A percentile compares a stretch with the other conserved stretches of the same genome.
phyloP scores from a whole-genome alignment of 2,113 vertebrate species.

The Atherinomorus stipes region DNA sequence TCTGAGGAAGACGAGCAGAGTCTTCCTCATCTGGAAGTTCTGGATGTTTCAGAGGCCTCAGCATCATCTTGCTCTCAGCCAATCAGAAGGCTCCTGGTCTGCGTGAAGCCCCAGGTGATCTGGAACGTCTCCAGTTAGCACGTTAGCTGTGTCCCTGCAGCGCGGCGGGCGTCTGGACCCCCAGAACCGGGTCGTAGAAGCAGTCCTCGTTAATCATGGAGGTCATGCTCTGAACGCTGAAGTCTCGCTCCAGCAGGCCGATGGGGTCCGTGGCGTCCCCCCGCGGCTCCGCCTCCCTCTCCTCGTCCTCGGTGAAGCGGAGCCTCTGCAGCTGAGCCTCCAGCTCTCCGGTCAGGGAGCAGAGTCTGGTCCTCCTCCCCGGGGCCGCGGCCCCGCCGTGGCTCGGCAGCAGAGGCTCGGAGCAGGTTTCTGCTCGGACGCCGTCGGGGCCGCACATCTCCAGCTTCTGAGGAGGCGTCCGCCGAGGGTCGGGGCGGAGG shows the following conservation, averaged over 20 bases:
- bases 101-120: too few relatives aligned
- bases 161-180: constrained; percentile 76
- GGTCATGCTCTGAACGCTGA: constrained; percentile 90
- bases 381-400: not conserved
- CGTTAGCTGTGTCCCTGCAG: constrained; percentile 39
- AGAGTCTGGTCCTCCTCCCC: constrained; percentile 67
- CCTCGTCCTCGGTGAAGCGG: constrained; percentile 84
- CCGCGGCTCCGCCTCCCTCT: constrained; percentile 41
- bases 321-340: constrained; percentile 91
- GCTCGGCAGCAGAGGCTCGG: constrained; percentile 66
- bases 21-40: not conserved
- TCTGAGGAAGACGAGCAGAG: too few relatives aligned
- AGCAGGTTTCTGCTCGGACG: constrained; percentile 81
- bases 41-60: too few relatives aligned
- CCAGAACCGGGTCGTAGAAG: constrained; percentile 86
- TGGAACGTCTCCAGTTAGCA: not conserved
- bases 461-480: constrained; percentile 73
- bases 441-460: constrained; percentile 84
- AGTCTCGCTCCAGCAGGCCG: constrained; percentile 88
- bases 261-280: constrained; percentile 79
- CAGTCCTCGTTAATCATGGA: constrained; percentile 92
- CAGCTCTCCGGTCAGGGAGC: constrained; percentile 88
- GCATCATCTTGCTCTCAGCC: not conserved
- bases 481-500: constrained; percentile 59
- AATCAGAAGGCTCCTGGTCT: not conserved